Base-by-base conservation (phyloP, 2,797 vertebrate genomes). In the Muscicapa striata region DNA sequence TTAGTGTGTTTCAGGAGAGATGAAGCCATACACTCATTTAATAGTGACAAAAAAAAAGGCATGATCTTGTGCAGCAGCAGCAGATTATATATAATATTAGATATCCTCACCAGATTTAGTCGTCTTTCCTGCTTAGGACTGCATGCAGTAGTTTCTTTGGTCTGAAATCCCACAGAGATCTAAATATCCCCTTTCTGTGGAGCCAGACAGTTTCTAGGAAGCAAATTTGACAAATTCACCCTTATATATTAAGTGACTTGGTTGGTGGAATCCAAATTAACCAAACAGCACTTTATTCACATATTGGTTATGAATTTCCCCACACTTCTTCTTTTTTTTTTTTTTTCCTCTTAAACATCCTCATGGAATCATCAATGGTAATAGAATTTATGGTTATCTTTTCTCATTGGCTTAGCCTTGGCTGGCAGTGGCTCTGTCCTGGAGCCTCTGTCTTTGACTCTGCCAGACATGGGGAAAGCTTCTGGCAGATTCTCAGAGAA, bases 341-440 rank as follows among this genome's bases (percentile, higher is more conserved):
- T 15, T 40, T 40, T 40, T 40, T 43, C 40, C 34, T 34, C 7
- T 32, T 15, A 38, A n/a, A 40, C 9, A 34, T 64, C 9, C 7
- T 41, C 9, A 59, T 38, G 4, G 27, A 82, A 78, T 48, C 11
- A 48, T 40, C 15, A 24, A 4, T 24, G 59, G 13, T 24, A 2
- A 7, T 3, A 40, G 9, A 68, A 74, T 52, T 52, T 13, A 26
- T 58, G 24, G 15, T 21, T 43, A 3, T 19, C 3, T 10, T 27
- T 67, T 67, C 45, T 45, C 43, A 24, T 48, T 57, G 36, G 13
- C 16, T 34, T 21, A 40, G 11, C 15, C 68, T 55, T 34, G 62
- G 15, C 27, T 45, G 26, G 38, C n/a, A 59, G 22, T 1, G 0
- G 6, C 8, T 59, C 18, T 0, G 0, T 29, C 5, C 52, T 75